Evolutionary conservation across 92 coral and sea anemone genomes (phyloP), one percentile per base, ranked within the genome.

Genomic region (Palythoa caribaeorum): DNA sequence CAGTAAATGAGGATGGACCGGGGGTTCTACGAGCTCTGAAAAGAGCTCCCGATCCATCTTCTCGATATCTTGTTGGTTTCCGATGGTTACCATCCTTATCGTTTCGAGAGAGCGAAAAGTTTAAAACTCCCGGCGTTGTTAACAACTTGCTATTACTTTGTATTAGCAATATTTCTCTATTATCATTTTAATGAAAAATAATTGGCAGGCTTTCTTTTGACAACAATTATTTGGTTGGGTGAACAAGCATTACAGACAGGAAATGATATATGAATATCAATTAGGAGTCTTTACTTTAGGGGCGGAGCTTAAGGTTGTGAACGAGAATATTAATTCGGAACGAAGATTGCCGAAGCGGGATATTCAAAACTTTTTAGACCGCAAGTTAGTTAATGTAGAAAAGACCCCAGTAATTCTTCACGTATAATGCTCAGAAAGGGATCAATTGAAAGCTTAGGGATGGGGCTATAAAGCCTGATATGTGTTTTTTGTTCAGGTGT

Each of bases 381-480:
- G 77, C 21, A 73, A 73, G 77, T 73, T 73, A 16, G 77, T 73
- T 73, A 73, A 0, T 73, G 2, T 73, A 73, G 8, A 73, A 73
- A 73, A 73, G 77, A 73, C 77, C 77, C 53, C 53, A 38, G 77
- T 38, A 73, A 73, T 73, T 40, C 52, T 73, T 38, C 77, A 73
- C 77, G 77, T 2, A 38, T 73, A 73, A 73, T 73, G 54, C 55
- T 73, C 78, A 13, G 55, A 73, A 73, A 73, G 54, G 78, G 54
- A 6, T 73, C 3, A 21, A 73, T 73, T 73, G 78, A 73, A 73
- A 73, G 78, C 78, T 73, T 73, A 73, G 78, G 78, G 54, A 73
- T 73, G 78, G 78, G 78, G 53, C 54, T 73, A 73, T 73, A 40
- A 73, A 73, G 78, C 78, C 78, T 73, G 78, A 73, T 73, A 73